Evolutionary conservation across 2,888 invertebrate species (phyloP).

Genomic region (Lithophane semibrunnea): DNA sequence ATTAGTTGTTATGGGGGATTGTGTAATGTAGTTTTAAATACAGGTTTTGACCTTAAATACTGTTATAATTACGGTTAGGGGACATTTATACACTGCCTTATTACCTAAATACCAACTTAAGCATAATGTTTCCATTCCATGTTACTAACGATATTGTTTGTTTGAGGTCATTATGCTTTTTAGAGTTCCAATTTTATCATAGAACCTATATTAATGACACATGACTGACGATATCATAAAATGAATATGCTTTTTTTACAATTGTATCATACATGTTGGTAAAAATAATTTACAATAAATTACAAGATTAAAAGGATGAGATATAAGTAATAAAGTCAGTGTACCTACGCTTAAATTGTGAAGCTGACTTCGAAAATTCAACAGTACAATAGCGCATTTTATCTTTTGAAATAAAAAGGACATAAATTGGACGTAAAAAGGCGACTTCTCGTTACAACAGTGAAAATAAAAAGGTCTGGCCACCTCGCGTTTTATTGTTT

Average conservation of each 20-base stretch:
- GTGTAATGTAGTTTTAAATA: slow-evolving; percentile 38
- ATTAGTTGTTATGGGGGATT: slow-evolving; percentile 36
- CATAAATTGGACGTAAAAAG: slow-evolving; percentile 58
- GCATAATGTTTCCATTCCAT: not conserved
- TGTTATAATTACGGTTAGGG: not conserved
- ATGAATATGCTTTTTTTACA: slow-evolving; percentile 1
- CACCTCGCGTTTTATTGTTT: slow-evolving; percentile 52
- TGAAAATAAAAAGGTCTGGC: slow-evolving; percentile 44
- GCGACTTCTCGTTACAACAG: slow-evolving; percentile 43
- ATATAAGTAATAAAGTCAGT: slow-evolving; percentile 34
- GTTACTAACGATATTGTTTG: not conserved
- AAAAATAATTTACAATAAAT: slow-evolving; percentile 20
- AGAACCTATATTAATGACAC: not conserved
- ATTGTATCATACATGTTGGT: not conserved
- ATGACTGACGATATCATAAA: not conserved
- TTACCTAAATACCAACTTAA: not conserved
- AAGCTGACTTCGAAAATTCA: slow-evolving; percentile 39
- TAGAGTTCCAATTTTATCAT: not conserved
- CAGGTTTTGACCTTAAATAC: slow-evolving; percentile 18
- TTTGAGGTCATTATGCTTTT: not conserved
- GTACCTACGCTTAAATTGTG: slow-evolving; percentile 29
- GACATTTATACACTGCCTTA: slow-evolving; percentile 2
- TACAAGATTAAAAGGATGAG: slow-evolving; percentile 21
- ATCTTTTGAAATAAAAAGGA: slow-evolving; percentile 50
- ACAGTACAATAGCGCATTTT: slow-evolving; percentile 49